These are phyloP conservation scores for Polydesmus complanatus DNA, from an alignment of 2,888 invertebrate species.

Conservation along the genomic window DNA sequence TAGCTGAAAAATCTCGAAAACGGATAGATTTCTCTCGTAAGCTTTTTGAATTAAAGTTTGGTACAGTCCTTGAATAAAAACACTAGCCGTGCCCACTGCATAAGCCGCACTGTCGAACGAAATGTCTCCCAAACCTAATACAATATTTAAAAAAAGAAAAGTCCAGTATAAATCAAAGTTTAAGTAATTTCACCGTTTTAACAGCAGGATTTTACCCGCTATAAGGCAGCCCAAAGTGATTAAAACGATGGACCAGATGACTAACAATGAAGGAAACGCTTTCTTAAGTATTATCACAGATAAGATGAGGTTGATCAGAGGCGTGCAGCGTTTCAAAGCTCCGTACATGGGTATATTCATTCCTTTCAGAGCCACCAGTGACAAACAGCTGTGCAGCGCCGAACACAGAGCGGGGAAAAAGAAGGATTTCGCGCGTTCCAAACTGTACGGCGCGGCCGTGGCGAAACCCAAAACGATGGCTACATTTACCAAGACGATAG, in stretches of 20 bases:
- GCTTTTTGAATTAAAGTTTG: slow-evolving; percentile 34
- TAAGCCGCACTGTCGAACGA: slow-evolving; percentile 31
- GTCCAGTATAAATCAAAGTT: neutral
- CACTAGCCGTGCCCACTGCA: slow-evolving; percentile 31
- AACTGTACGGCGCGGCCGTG: slow-evolving; percentile 27
- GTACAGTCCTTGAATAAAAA: slow-evolving; percentile 34
- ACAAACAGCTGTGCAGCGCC: slow-evolving; percentile 35
- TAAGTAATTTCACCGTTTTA: neutral
- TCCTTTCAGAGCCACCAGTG: slow-evolving; percentile 37
- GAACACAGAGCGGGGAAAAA: slow-evolving; percentile 36
- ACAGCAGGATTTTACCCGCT: slow-evolving; percentile 28
- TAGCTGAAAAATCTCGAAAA: slow-evolving; percentile 31
- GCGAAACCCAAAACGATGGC: neutral
- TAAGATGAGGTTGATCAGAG: slow-evolving; percentile 33
- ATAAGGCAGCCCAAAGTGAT: slow-evolving; percentile 34
- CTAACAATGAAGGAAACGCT: slow-evolving; percentile 26
- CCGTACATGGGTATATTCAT: slow-evolving; percentile 42
- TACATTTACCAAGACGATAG: slow-evolving; percentile 28
- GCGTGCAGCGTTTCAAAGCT: slow-evolving; percentile 37
- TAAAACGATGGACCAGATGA: slow-evolving; percentile 28
- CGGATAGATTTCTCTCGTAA: slow-evolving; percentile 27
- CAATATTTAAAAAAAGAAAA: neutral
- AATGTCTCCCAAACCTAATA: slow-evolving; percentile 34
- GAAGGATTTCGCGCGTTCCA: slow-evolving; percentile 33
- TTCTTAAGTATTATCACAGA: slow-evolving; percentile 31